Conservation (phyloP, 2,888 invertebrate genomes). For the Cephus pygmeus region DNA sequence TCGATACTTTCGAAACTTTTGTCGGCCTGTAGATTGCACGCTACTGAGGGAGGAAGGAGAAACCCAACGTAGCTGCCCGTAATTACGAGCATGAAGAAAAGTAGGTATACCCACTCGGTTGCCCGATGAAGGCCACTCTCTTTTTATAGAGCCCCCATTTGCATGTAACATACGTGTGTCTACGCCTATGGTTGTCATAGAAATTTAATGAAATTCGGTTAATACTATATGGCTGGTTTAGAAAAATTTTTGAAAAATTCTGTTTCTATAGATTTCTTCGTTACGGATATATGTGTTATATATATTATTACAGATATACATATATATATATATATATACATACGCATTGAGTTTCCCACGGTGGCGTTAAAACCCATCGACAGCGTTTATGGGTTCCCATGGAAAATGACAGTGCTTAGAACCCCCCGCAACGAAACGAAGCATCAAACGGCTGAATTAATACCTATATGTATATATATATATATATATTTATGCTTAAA, state of each 20-base stretch:
- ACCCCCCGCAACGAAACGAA: constrained; percentile 41
- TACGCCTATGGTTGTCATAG: background rate
- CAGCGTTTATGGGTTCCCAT: constrained; percentile 39
- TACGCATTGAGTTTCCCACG: constrained; percentile 34
- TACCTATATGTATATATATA: background rate
- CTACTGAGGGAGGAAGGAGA: constrained; percentile 8
- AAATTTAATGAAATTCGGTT: background rate
- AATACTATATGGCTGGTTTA: background rate
- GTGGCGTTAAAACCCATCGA: constrained; percentile 28
- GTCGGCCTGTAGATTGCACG: constrained; percentile 24
- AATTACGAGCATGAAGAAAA: constrained; percentile 10
- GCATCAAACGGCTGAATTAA: constrained; percentile 16
- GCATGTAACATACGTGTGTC: background rate
- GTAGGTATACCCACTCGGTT: background rate
- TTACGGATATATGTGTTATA: background rate
- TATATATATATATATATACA: no score
- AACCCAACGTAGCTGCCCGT: background rate
- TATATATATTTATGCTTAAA: constrained; percentile 32
- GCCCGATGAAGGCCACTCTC: background rate
- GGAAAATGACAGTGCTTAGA: constrained; percentile 44
- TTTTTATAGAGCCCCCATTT: background rate
- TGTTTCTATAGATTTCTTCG: background rate
- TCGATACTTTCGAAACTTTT: constrained; percentile 29
- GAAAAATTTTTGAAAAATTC: background rate
- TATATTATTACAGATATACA: no score